These are phyloP conservation scores for Hydriomena furcata DNA, from an alignment of 2,888 invertebrate genomes.

Conservation along the genomic window DNA sequence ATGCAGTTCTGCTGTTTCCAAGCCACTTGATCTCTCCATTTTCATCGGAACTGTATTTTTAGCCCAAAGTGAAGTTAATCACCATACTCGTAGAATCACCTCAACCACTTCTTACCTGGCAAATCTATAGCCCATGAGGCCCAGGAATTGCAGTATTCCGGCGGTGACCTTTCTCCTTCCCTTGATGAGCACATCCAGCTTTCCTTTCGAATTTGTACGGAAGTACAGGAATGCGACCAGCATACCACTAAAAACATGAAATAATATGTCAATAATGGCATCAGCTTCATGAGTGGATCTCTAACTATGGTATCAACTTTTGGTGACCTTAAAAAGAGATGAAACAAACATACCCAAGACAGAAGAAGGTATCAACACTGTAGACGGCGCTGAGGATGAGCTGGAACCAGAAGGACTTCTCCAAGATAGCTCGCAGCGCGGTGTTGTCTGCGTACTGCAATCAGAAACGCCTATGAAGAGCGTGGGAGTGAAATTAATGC, in stretches of 20 bases:
- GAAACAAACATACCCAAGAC: conserved; percentile 80
- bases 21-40: too few species aligned
- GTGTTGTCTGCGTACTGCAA: conserved; percentile 90
- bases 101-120: conserved; percentile 79
- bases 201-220: conserved; percentile 89
- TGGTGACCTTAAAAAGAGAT: not conserved
- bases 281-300: too few species aligned
- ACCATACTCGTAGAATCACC: too few species aligned
- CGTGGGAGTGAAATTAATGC: not conserved
- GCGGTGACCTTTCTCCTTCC: conserved; percentile 85
- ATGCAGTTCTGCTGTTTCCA: too few species aligned
- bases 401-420: conserved; percentile 91
- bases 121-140: conserved; percentile 90
- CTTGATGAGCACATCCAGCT: conserved; percentile 86
- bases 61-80: too few species aligned
- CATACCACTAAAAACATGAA: conserved; percentile 86
- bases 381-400: conserved; percentile 91
- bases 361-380: conserved; percentile 93
- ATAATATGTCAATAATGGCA: too few species aligned
- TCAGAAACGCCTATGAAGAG: conserved; percentile 9
- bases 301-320: too few species aligned
- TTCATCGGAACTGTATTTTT: too few species aligned
- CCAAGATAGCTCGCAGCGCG: conserved; percentile 86
- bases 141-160: conserved; percentile 88
- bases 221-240: conserved; percentile 94